Conservation (phyloP, 1,140 invertebrate species). For the Neodiprion pinetum region DNA sequence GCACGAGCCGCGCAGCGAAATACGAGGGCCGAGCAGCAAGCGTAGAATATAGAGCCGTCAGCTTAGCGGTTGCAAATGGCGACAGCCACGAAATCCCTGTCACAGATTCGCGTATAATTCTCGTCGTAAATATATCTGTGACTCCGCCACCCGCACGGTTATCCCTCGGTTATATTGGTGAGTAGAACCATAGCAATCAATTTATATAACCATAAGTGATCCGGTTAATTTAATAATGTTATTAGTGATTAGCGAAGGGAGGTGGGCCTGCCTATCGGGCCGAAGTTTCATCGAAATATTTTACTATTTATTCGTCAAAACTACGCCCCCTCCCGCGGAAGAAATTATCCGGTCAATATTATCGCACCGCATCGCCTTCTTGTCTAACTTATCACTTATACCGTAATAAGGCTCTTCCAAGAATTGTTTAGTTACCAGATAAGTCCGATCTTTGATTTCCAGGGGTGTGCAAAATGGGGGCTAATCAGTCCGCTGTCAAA, state of each 20-base stretch:
- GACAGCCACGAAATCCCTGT: conserved; percentile 53
- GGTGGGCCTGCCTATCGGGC: neutral
- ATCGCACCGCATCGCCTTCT: neutral
- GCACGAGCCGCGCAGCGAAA: neutral
- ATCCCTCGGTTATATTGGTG: conserved; percentile 8
- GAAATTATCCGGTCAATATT: neutral
- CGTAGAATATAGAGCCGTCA: conserved; percentile 32
- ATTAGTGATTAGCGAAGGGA: neutral
- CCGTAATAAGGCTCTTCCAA: no score
- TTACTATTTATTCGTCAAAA: neutral
- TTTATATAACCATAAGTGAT: neutral
- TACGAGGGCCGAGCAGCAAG: neutral
- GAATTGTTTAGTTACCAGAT: no score
- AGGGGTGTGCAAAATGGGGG: neutral
- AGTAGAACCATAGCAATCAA: neutral
- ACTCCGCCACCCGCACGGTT: conserved; percentile 4
- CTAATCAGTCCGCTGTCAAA: conserved; percentile 28
- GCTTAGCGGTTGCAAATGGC: conserved; percentile 59
- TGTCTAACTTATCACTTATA: neutral
- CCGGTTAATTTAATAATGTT: conserved; percentile 1
- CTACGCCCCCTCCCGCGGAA: neutral
- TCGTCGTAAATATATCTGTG: neutral
- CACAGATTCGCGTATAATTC: conserved; percentile 51
- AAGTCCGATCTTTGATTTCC: conserved; percentile 28
- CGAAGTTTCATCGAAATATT: neutral